Evolutionary conservation across 2,797 vertebrate genomes (phyloP).

Genomic region (Pyrocephalus nanus): DNA sequence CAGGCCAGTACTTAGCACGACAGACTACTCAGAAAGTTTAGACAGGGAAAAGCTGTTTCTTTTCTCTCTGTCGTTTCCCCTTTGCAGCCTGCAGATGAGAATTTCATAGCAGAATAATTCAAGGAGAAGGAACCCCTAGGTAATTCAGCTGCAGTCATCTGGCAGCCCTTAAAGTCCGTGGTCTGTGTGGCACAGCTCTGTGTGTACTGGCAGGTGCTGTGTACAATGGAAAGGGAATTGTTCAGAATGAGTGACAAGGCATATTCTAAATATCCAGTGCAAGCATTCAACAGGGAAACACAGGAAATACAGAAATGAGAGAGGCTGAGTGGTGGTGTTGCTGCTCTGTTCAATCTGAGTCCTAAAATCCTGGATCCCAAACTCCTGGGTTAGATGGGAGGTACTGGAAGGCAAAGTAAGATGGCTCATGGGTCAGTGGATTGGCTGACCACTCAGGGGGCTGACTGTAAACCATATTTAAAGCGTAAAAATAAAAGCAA

Average conservation of each 20-base stretch:
- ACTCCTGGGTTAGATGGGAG: not conserved
- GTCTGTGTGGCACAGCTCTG: not conserved
- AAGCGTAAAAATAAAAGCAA: not conserved
- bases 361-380: not conserved
- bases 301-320: not conserved
- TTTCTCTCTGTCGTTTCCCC: slow-evolving; percentile 47
- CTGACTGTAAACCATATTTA: not conserved
- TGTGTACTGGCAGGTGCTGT: not conserved
- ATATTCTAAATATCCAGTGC: not conserved
- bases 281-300: not conserved
- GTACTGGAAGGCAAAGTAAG: not conserved
- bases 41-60: slow-evolving; percentile 68
- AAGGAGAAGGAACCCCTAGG: slow-evolving; percentile 57
- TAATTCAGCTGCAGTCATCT: slow-evolving; percentile 12
- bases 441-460: not conserved
- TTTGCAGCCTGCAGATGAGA: slow-evolving; percentile 59
- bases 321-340: not conserved
- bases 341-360: not conserved
- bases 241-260: not conserved
- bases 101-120: slow-evolving; percentile 52
- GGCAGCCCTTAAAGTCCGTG: slow-evolving; percentile 29
- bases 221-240: not conserved
- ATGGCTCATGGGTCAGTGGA: not conserved
- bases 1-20: slow-evolving; percentile 32
- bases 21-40: slow-evolving; percentile 67